These are phyloP conservation scores for Isotomurus palustris DNA, from an alignment of 2,888 invertebrate species.

Conservation along the genomic window DNA sequence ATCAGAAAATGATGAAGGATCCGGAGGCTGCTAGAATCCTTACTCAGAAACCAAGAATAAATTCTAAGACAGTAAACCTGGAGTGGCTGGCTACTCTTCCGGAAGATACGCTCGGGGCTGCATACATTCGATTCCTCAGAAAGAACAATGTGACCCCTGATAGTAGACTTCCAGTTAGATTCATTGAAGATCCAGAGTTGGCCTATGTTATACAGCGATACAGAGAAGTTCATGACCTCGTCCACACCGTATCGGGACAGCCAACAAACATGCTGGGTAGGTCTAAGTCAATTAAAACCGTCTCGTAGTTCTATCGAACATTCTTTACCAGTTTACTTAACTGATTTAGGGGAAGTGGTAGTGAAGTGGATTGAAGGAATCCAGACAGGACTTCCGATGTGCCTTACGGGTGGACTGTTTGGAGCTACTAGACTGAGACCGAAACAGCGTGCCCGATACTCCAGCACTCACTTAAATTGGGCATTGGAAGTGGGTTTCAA, in stretches of 20 bases:
- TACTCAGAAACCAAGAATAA: slow-evolving; percentile 77
- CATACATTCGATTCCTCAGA: slow-evolving; percentile 76
- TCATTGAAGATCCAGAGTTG: slow-evolving; percentile 80
- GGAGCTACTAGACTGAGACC: slow-evolving; percentile 81
- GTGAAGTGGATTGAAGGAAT: slow-evolving; percentile 98
- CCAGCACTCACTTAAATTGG: slow-evolving; percentile 77
- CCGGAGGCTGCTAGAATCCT: slow-evolving; percentile 71
- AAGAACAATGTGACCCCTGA: slow-evolving; percentile 89
- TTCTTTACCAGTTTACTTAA: too few relatives aligned
- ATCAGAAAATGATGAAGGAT: slow-evolving; percentile 67
- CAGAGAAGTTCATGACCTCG: slow-evolving; percentile 92
- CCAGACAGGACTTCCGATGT: slow-evolving; percentile 94
- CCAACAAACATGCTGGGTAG: slow-evolving; percentile 84
- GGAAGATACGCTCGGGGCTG: slow-evolving; percentile 75
- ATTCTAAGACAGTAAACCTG: slow-evolving; percentile 73
- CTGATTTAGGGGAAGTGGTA: slow-evolving; percentile 65
- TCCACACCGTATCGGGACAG: slow-evolving; percentile 87
- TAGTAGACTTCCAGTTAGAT: slow-evolving; percentile 80
- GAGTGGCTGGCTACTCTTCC: slow-evolving; percentile 66
- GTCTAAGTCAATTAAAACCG: slow-evolving; percentile 9
- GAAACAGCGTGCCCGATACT: slow-evolving; percentile 75
- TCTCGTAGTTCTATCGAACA: neutral
- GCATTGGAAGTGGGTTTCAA: slow-evolving; percentile 70
- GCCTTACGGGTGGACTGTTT: slow-evolving; percentile 84
- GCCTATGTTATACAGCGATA: slow-evolving; percentile 98